Evolutionary conservation across 2,113 vertebrate genomes (phyloP).

Genomic region (Triplophysa tibetana): DNA sequence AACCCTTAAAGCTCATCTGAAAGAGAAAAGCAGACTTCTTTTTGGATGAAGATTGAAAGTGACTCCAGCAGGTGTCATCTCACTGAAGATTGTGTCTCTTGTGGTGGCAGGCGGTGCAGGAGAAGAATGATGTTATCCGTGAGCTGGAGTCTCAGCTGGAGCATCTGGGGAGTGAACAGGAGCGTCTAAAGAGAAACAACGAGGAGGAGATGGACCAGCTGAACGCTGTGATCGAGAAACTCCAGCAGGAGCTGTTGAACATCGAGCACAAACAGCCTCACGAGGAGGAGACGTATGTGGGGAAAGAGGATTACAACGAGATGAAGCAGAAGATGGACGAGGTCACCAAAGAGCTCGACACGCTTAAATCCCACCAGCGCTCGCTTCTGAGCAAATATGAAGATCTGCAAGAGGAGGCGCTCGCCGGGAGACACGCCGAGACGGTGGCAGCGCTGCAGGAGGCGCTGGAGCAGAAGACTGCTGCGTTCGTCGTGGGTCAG

Average conservation of each 20-base stretch:
- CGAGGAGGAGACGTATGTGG: conserved; percentile 68
- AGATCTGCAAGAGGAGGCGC: conserved; percentile 56
- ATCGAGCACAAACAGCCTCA: conserved; percentile 77
- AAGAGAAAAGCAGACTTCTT: too few relatives aligned
- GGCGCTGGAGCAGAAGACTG: conserved; percentile 67
- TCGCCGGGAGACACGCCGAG: conserved; percentile 42
- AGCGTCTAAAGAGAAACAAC: conserved; percentile 79
- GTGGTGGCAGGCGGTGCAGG: conserved; percentile 76
- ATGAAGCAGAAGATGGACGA: conserved; percentile 74
- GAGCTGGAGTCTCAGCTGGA: conserved; percentile 88
- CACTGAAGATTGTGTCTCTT: background rate
- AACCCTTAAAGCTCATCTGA: too few relatives aligned
- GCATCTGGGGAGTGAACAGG: conserved; percentile 85
- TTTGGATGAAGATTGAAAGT: too few relatives aligned
- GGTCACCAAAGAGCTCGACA: conserved; percentile 73
- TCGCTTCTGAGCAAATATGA: conserved; percentile 61
- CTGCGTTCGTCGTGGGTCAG: conserved; percentile 68
- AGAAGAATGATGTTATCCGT: conserved; percentile 79
- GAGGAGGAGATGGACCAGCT: conserved; percentile 89
- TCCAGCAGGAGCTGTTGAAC: conserved; percentile 86
- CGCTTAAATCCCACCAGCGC: conserved; percentile 70
- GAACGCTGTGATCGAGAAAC: conserved; percentile 90
- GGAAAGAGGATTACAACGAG: conserved; percentile 73
- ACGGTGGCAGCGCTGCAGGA: conserved; percentile 60
- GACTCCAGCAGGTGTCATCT: too few relatives aligned